Percentiles rank a stretch among this genome's conserved stretches.
These are phyloP conservation scores for Oreochromis tanganicae DNA, from an alignment of 2,113 vertebrate genomes.

Conservation along the genomic window DNA sequence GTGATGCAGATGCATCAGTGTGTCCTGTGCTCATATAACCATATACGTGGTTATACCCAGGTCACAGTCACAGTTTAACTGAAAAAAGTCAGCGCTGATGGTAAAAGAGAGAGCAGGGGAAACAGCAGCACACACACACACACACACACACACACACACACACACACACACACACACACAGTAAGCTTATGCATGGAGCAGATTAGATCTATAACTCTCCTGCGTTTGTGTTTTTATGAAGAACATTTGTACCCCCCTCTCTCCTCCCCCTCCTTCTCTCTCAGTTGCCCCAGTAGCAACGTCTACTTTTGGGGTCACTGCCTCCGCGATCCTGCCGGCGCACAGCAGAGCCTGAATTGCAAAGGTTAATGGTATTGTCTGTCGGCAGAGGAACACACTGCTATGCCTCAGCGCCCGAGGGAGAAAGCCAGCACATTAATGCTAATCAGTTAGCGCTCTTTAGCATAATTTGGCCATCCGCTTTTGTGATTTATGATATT, in stretches of 20 bases:
- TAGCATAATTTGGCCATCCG: slow-evolving; percentile 72
- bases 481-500: slow-evolving; percentile 62
- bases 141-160: background rate
- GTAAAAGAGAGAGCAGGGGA: background rate
- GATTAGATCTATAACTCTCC: slow-evolving; percentile 90
- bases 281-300: slow-evolving; percentile 82
- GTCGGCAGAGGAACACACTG: slow-evolving; percentile 78
- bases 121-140: background rate
- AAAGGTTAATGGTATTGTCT: slow-evolving; percentile 99
- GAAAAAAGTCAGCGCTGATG: background rate
- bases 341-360: slow-evolving; percentile 86
- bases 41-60: background rate
- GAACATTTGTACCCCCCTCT: slow-evolving; percentile 39
- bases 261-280: slow-evolving; percentile 32
- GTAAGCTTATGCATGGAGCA: slow-evolving; percentile 81
- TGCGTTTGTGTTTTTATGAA: slow-evolving; percentile 70
- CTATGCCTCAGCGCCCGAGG: slow-evolving; percentile 65
- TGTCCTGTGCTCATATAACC: background rate
- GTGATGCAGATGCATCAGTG: background rate
- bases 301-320: slow-evolving; percentile 90
- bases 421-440: slow-evolving; percentile 74
- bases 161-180: background rate
- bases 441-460: slow-evolving; percentile 71
- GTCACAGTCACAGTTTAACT: background rate
- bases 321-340: slow-evolving; percentile 80